Percentiles rank a stretch among this genome's conserved stretches.
Evolutionary conservation across 1,140 invertebrate species (phyloP).

Genomic region (Ostrea denselamellosa): DNA sequence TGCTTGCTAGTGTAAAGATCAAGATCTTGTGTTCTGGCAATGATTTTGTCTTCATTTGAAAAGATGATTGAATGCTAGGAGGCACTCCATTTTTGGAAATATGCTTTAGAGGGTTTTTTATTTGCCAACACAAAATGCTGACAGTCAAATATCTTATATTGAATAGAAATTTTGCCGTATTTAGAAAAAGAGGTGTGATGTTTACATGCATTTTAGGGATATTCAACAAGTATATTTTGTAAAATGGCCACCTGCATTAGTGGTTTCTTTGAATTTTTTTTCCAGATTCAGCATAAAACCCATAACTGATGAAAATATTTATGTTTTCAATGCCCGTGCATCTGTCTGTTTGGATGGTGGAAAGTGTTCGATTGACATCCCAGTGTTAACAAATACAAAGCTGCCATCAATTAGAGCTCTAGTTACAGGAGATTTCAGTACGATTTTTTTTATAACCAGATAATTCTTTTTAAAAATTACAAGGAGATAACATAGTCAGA

Average conservation of each 20-base stretch:
- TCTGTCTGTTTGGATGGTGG: not conserved
- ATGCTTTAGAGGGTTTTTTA: not conserved
- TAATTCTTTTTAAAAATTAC: no score
- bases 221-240: not conserved
- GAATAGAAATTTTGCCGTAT: not conserved
- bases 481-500: no score
- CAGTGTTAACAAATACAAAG: conserved; percentile 8
- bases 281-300: conserved; percentile 20
- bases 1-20: not conserved
- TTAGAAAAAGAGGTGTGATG: not conserved
- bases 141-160: not conserved
- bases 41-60: no score
- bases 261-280: not conserved
- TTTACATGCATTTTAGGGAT: not conserved
- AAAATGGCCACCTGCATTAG: not conserved
- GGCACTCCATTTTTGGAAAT: not conserved
- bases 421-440: conserved; percentile 23
- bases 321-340: conserved; percentile 26
- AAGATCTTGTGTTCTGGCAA: no score
- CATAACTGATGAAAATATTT: conserved; percentile 7
- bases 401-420: not conserved
- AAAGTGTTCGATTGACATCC: conserved; percentile 7
- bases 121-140: not conserved
- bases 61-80: no score
- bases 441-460: not conserved